Base-by-base conservation (phyloP, 2,888 invertebrate species). In the Drosophila pseudotalamancana region DNA sequence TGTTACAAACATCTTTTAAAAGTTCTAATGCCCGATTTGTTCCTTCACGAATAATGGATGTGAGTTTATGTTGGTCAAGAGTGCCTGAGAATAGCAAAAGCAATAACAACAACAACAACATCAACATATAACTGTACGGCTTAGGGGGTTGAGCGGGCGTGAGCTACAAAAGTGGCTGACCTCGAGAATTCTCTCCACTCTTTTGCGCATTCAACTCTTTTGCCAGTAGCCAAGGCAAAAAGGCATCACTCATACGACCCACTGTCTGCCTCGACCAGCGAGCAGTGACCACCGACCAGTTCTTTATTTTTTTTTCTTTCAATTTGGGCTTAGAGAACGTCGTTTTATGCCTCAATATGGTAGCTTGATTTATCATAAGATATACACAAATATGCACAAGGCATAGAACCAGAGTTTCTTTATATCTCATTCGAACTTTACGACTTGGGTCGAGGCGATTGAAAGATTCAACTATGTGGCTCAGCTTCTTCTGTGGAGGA, bases 231-330 rank as follows among this genome's bases (percentile, higher is more conserved):
- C 50, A 59, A 51, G 39, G 48, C 46, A 66, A 57, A 66, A 56
- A 84, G 64, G 74, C 66, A 85, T 80, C 82, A 82, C 72, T 74
- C 85, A 80, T 74, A 82, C 59, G 78, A 55, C 73, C 73, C 66
- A 56, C 48, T 61, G 72, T 53, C 59, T 48, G 43, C n/a, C 18
- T 43, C 34, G 40, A 39, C 39, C 25, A 51, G 35, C 51, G 43
- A 55, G 65, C 43, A 53, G 59, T n/a, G n/a, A n/a, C n/a, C n/a
- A n/a, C n/a, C n/a, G n/a, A n/a, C n/a, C n/a, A n/a, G n/a, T n/a
- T n/a, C n/a, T n/a, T n/a, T n/a, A n/a, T n/a, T n/a, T n/a, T n/a
- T n/a, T n/a, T n/a, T n/a, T n/a, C 64, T 55, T 55, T 42, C 42
- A 37, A 64, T 64, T 70, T 70, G 48, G 64, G 55, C 50, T 64